Evolutionary conservation across 2,888 invertebrate genomes (phyloP).

Genomic region (Didymodactylos carnosus): DNA sequence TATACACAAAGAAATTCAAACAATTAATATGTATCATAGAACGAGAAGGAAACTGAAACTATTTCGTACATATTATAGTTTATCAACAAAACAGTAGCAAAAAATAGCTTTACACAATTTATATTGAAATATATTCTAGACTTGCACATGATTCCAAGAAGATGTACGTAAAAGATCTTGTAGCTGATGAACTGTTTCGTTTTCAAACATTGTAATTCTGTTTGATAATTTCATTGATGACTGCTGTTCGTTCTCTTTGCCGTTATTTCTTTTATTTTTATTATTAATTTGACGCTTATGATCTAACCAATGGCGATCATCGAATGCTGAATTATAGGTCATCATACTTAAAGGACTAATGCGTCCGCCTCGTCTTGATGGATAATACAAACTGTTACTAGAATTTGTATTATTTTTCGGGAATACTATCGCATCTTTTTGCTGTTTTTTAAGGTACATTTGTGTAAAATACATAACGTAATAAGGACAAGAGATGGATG

Average conservation of each 20-base stretch:
- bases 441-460: not conserved
- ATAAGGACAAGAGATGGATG: not conserved
- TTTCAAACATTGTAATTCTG: not conserved
- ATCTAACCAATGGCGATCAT: not conserved
- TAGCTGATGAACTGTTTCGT: not conserved
- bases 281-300: too few species aligned
- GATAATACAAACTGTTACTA: not conserved
- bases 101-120: not conserved
- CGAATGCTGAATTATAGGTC: not conserved
- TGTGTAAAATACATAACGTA: not conserved
- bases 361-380: not conserved
- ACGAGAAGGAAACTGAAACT: too few species aligned
- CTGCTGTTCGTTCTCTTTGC: too few species aligned
- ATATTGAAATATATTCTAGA: not conserved
- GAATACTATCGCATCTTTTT: too few species aligned
- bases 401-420: too few species aligned
- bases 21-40: too few species aligned
- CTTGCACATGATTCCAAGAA: not conserved
- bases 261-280: not conserved
- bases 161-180: not conserved
- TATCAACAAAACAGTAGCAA: not conserved
- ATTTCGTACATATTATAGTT: not conserved
- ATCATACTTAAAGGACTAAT: not conserved
- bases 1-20: too few species aligned
- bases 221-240: too few species aligned